phyloP scores from a whole-genome alignment of 2,888 invertebrate species.

The Plusia festucae region DNA sequence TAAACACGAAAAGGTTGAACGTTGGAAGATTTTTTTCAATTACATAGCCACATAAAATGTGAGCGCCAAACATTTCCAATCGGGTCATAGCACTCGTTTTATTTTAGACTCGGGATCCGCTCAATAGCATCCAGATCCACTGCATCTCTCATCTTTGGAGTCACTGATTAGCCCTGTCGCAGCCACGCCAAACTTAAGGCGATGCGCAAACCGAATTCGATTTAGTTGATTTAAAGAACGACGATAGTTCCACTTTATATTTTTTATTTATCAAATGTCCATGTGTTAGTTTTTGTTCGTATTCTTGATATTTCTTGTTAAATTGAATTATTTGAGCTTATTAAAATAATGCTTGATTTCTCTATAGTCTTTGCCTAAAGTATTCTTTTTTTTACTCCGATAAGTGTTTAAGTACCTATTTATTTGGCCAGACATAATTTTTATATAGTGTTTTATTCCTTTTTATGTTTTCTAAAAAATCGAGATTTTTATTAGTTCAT shows the following conservation, averaged over 20 bases:
- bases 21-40: constrained; percentile 27
- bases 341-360: too few relatives aligned
- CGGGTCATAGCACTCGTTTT: constrained; percentile 39
- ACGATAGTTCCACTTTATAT: neutral
- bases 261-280: too few relatives aligned
- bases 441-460: too few relatives aligned
- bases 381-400: too few relatives aligned
- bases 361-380: too few relatives aligned
- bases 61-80: constrained; percentile 30
- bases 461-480: too few relatives aligned
- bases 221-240: neutral
- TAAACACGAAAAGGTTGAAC: constrained; percentile 5
- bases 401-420: too few relatives aligned
- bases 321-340: too few relatives aligned
- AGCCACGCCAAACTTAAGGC: constrained; percentile 54
- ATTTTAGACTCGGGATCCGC: constrained; percentile 27
- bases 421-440: too few relatives aligned
- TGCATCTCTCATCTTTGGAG: constrained; percentile 58
- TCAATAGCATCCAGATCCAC: constrained; percentile 43
- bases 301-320: too few relatives aligned
- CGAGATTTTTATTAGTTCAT: too few relatives aligned
- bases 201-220: constrained; percentile 13
- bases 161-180: constrained; percentile 58
- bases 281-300: too few relatives aligned
- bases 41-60: constrained; percentile 22